These are phyloP conservation scores for Syrphus vitripennis DNA, from an alignment of 2,888 invertebrate species.

Conservation along the genomic window DNA sequence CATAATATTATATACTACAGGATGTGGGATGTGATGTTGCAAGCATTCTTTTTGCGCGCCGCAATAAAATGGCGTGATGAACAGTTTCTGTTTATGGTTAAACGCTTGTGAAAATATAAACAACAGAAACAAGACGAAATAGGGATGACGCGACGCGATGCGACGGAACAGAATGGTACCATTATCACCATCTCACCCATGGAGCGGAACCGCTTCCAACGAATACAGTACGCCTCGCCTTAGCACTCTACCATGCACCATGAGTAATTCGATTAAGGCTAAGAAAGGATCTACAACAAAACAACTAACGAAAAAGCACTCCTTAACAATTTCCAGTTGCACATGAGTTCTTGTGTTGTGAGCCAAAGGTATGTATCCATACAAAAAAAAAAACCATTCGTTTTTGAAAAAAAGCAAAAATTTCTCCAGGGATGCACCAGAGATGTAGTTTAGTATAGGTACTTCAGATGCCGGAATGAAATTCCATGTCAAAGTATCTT, in stretches of 20 bases:
- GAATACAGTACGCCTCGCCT: conserved; percentile 48
- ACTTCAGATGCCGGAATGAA: conserved; percentile 61
- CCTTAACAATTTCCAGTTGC: conserved; percentile 54
- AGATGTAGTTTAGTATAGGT: conserved; percentile 34
- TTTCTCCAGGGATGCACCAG: conserved; percentile 55
- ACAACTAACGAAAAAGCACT: conserved; percentile 28
- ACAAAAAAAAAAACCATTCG: conserved; percentile 42
- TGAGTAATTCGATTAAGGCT: conserved; percentile 70
- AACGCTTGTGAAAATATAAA: conserved; percentile 66
- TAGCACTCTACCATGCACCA: conserved; percentile 47
- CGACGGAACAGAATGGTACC: background rate
- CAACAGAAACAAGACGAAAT: conserved; percentile 45
- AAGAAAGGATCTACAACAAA: conserved; percentile 57
- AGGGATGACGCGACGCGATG: too few relatives aligned
- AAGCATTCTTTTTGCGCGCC: conserved; percentile 9
- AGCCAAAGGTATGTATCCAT: background rate
- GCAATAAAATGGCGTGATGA: conserved; percentile 48
- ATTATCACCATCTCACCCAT: conserved; percentile 45
- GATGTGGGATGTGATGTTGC: conserved; percentile 12
- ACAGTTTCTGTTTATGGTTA: conserved; percentile 64
- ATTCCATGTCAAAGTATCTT: conserved; percentile 67
- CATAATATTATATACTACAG: conserved; percentile 1
- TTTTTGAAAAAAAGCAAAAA: conserved; percentile 42
- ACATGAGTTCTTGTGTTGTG: conserved; percentile 3
- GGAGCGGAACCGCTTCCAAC: conserved; percentile 32